Conservation (phyloP, 2,888 invertebrate species). For the Tipula lateralis region DNA sequence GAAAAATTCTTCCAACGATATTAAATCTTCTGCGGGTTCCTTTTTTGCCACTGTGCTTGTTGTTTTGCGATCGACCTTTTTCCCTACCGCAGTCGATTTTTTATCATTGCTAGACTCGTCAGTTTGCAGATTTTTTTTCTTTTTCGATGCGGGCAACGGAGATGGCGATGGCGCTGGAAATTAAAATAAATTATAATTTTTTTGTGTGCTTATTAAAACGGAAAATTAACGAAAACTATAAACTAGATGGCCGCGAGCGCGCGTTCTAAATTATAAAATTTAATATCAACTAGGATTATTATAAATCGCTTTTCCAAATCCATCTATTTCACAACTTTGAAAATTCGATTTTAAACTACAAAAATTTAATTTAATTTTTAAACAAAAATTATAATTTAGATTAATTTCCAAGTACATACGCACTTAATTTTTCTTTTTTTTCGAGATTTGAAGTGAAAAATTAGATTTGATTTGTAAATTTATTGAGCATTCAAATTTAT, state of each 20-base stretch:
- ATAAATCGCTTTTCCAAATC: no score
- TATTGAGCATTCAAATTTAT: conserved; percentile 11
- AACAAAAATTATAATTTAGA: conserved; percentile 4
- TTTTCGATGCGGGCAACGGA: conserved; percentile 30
- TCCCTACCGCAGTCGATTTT: neutral
- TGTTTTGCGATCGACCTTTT: neutral
- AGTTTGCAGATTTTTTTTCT: neutral
- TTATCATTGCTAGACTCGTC: neutral
- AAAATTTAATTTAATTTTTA: neutral
- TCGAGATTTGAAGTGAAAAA: neutral
- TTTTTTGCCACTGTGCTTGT: neutral
- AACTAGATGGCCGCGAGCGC: neutral
- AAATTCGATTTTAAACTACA: neutral
- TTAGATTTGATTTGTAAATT: neutral
- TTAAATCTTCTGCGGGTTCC: neutral
- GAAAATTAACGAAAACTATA: neutral
- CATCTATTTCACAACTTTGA: neutral
- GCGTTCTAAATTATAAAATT: neutral
- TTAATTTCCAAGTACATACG: neutral
- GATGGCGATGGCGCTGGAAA: conserved; percentile 28
- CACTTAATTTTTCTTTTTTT: neutral
- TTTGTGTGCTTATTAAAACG: neutral
- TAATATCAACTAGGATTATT: no score
- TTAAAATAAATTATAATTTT: conserved; percentile 26
- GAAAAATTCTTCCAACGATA: conserved; percentile 44